phyloP scores from a whole-genome alignment of 37 sponge, comb jelly and placozoan genomes.

The Hormiphora californensis region DNA sequence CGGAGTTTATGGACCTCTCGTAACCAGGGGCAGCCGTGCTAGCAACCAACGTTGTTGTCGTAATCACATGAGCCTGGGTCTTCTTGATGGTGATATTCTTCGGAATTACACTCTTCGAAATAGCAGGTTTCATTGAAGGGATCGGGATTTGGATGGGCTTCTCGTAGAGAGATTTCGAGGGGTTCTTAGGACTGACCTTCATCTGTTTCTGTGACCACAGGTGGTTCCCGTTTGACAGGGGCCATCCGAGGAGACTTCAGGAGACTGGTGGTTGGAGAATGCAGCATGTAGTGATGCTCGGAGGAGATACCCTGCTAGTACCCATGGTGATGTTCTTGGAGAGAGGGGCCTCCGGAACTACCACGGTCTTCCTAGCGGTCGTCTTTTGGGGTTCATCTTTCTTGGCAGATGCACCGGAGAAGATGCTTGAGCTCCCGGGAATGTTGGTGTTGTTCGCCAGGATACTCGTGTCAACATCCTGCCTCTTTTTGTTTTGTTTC shows the following conservation, averaged over 20 bases:
- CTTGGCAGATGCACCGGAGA: not conserved
- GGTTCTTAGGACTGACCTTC: not conserved
- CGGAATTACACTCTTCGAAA: not conserved
- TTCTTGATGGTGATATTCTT: slow-evolving; percentile 45
- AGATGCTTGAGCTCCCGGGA: slow-evolving; percentile 11
- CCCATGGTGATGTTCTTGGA: not conserved
- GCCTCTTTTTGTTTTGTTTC: not conserved
- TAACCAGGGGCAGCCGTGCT: slow-evolving; percentile 35
- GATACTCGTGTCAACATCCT: slow-evolving; percentile 8
- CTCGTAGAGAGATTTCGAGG: not conserved
- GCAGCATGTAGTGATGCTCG: not conserved
- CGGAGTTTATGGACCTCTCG: not conserved
- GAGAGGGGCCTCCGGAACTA: not conserved
- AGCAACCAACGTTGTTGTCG: slow-evolving; percentile 19
- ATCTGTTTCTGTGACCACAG: no score
- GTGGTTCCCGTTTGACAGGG: no score
- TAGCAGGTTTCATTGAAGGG: slow-evolving; percentile 1
- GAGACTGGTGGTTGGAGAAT: no score
- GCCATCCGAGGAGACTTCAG: no score
- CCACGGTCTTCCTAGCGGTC: not conserved
- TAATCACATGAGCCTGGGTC: slow-evolving; percentile 1
- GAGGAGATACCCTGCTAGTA: slow-evolving; percentile 11
- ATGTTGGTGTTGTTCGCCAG: slow-evolving; percentile 11
- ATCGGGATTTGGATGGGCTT: slow-evolving; percentile 24
- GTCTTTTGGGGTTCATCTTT: not conserved